These are phyloP conservation scores for Apeltes quadracus DNA, from an alignment of 2,113 vertebrate species.

Conservation along the genomic window DNA sequence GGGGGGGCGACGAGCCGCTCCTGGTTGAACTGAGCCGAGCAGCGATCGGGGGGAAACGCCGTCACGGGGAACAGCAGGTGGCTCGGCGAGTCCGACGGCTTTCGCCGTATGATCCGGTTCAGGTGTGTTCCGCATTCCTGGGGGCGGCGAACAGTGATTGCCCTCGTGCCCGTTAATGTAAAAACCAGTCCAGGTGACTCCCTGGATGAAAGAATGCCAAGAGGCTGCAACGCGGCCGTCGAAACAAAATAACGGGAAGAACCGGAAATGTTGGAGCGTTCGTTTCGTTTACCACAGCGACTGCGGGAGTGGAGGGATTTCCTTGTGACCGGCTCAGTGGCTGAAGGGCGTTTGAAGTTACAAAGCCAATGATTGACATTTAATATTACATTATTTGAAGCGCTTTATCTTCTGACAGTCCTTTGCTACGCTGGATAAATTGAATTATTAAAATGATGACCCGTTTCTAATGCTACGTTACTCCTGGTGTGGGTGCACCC, in stretches of 20 bases:
- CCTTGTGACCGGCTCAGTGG: background rate
- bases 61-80: constrained; percentile 49
- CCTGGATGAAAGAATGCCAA: too few species aligned
- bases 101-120: constrained; percentile 50
- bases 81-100: constrained; percentile 48
- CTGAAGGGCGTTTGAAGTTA: background rate
- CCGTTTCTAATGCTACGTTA: background rate
- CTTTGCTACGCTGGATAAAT: background rate
- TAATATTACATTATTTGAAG: background rate
- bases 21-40: too few species aligned
- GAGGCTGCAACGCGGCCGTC: too few species aligned
- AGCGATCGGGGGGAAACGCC: too few species aligned
- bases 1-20: too few species aligned
- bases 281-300: too few species aligned
- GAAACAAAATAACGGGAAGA: too few species aligned
- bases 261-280: too few species aligned
- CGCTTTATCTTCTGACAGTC: background rate
- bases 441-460: background rate
- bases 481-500: too few species aligned
- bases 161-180: too few species aligned
- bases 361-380: background rate
- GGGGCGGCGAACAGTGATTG: background rate
- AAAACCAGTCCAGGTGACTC: too few species aligned
- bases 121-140: constrained; percentile 67
- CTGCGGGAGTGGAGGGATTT: background rate